Evolutionary conservation across 2,113 vertebrate genomes (phyloP), one percentile per base, ranked within the genome.

Genomic region (Natator depressus): DNA sequence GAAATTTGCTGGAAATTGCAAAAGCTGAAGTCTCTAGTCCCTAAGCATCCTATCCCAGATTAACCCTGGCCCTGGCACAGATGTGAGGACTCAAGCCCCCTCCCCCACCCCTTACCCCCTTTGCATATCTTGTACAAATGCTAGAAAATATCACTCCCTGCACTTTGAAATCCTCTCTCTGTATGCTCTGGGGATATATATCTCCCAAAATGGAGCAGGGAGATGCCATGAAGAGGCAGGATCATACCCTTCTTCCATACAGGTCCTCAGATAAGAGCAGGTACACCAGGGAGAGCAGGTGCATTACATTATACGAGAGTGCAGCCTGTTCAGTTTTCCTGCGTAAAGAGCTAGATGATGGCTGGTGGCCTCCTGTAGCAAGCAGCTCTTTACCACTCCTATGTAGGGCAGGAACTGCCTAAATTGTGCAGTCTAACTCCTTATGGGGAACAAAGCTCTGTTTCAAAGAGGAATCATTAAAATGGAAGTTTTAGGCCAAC

Each of bases 1-100:
- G 82, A 53, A 92, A 65, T 42, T 78, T 88, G 84, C 49, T 90
- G 89, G 83, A 92, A 91, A 85, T 82, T 95, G 22, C 78, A 88
- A 89, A 84, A 93, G 25, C 8, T 50, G 5, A 25, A 82, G 29
- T 89, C 16, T 84, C 84, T 12, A 27, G 72, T 91, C 13, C 9
- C 93, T 54, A 46, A 78, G 16, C 10, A 55, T 80, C 90, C 29
- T 69, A 46, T 1, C 0, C 89, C 78, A 96, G 76, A 25, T 31
- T 24, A 2, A 46, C 76, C 22, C 79, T 82, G 47, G 50, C 65
- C 5, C 1, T 76, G 79, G 3, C 8, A 79, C 2, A 50, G 6
- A 13, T 2, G 35, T 17, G 25, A 20, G 53, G 84, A 84, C 92
- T 93, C n/a, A 81, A 19, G 24, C 91, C 82, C 82, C 14, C 4